Percentiles rank a stretch among this genome's conserved stretches.
Evolutionary conservation across 53 echinoderm and acorn worm genomes (phyloP).

Genomic region (Holothuria leucospilota): DNA sequence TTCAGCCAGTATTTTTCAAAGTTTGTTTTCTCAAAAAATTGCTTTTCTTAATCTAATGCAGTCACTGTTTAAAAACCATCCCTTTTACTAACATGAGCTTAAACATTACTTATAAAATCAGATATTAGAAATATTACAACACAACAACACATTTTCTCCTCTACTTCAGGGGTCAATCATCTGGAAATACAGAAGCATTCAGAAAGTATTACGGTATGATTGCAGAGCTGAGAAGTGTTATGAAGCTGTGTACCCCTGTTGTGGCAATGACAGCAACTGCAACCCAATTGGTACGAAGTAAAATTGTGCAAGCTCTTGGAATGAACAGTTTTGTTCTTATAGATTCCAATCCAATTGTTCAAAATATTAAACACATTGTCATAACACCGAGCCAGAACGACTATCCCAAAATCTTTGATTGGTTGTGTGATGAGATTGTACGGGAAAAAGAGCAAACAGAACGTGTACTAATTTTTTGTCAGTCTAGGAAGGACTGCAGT

Average conservation of each 20-base stretch:
- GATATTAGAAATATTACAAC: no score
- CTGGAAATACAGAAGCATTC: conserved; percentile 49
- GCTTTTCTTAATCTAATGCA: no score
- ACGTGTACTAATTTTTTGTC: conserved; percentile 47
- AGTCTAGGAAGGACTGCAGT: conserved; percentile 49
- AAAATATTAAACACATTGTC: conserved; percentile 44
- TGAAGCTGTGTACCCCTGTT: conserved; percentile 13
- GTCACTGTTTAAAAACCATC: no score
- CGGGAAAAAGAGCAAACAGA: conserved; percentile 21
- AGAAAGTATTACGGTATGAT: conserved; percentile 27
- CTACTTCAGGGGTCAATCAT: conserved; percentile 41
- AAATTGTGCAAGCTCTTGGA: conserved; percentile 4
- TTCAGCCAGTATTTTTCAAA: no score
- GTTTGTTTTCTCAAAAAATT: no score
- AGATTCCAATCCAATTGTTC: conserved; percentile 3
- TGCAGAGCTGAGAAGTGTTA: conserved; percentile 18
- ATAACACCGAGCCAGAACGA: conserved; percentile 5
- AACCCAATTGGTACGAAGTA: conserved; percentile 10
- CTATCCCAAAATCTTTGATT: conserved; percentile 36
- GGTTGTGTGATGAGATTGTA: conserved; percentile 29
- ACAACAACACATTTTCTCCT: not conserved
- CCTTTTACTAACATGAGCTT: no score
- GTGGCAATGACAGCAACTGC: conserved; percentile 66
- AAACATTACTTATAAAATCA: no score
- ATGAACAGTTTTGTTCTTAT: conserved; percentile 39